Conservation (phyloP, 1,140 invertebrate species). For the Drosophila persimilis region DNA sequence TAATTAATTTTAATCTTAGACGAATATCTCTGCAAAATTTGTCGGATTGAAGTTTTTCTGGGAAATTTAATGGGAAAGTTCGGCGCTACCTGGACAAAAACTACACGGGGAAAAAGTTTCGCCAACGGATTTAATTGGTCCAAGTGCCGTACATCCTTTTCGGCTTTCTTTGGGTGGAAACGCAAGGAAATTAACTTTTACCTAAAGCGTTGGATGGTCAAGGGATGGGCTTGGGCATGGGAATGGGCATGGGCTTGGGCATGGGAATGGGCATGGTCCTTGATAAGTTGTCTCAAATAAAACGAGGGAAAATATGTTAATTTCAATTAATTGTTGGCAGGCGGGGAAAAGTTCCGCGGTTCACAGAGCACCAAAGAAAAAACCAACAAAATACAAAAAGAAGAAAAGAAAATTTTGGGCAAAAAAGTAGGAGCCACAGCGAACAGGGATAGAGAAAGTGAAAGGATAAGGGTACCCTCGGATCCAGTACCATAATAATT, state of each 20-base stretch:
- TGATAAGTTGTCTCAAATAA: constrained; percentile 68
- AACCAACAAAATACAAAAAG: constrained; percentile 5
- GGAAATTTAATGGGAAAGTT: constrained; percentile 24
- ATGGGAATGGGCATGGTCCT: neutral
- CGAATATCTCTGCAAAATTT: too few relatives aligned
- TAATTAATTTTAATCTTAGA: too few relatives aligned
- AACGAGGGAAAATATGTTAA: constrained; percentile 73
- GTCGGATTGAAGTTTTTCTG: constrained; percentile 1
- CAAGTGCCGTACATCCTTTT: constrained; percentile 24
- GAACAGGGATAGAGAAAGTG: neutral
- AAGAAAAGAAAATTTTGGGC: constrained; percentile 34
- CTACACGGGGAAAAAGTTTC: constrained; percentile 32
- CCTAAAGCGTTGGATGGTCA: constrained; percentile 5
- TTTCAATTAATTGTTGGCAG: constrained; percentile 77
- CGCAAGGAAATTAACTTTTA: constrained; percentile 32
- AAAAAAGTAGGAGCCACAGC: constrained; percentile 18
- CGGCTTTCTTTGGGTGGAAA: constrained; percentile 5
- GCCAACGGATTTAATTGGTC: constrained; percentile 38
- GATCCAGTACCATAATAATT: constrained; percentile 49
- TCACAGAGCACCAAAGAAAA: constrained; percentile 24
- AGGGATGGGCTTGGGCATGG: too few relatives aligned
- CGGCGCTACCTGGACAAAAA: neutral
- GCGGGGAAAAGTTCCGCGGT: constrained; percentile 28
- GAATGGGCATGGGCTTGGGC: too few relatives aligned
- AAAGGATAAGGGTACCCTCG: constrained; percentile 8